Base-by-base conservation (phyloP, 2,113 vertebrate genomes). In the Phalacrocorax brasilianus region DNA sequence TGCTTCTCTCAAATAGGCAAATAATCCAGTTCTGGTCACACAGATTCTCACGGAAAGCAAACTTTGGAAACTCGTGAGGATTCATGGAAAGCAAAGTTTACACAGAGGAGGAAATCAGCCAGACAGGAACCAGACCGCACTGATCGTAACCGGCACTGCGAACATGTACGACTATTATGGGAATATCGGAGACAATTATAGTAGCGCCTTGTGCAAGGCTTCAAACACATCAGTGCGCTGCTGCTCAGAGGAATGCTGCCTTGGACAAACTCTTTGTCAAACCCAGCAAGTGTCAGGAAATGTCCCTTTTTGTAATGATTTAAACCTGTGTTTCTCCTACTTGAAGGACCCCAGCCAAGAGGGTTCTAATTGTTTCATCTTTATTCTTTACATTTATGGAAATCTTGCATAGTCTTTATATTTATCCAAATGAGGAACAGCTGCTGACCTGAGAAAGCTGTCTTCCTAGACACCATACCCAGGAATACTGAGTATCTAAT, bases 61-160 rank as follows among this genome's bases (percentile, higher is more conserved):
- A 85, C 62, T 86, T 80, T 32, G 77, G 70, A 92, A 95, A 87
- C 52, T 65, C 4, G 0, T 53, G 65, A 86, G 62, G 86, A 78
- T 85, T 82, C 58, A 47, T 47, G 53, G 58, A 97, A 92, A 94
- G 49, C 56, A 87, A 92, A 95, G 83, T 89, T 89, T 92, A 91
- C 76, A 58, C 18, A 89, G 38, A 85, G 40, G 15, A 92, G 86
- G 80, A 96, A 94, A 92, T 85, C 65, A 68, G 56, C 40, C 83
- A 93, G 94, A 87, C 73, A 82, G 61, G 53, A 94, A 68, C 89
- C 73, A 89, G 70, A 68, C 61, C 78, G 40, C 40, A 59, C 28
- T 44, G 55, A 56, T 62, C 1, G 0, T 50, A 90, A 49, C 30
- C 2, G 4, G 40, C 53, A 56, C 58, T 83, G 38, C 28, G 68